Base-by-base conservation (phyloP, 1,140 invertebrate species). In the Macrostomum lignano region DNA sequence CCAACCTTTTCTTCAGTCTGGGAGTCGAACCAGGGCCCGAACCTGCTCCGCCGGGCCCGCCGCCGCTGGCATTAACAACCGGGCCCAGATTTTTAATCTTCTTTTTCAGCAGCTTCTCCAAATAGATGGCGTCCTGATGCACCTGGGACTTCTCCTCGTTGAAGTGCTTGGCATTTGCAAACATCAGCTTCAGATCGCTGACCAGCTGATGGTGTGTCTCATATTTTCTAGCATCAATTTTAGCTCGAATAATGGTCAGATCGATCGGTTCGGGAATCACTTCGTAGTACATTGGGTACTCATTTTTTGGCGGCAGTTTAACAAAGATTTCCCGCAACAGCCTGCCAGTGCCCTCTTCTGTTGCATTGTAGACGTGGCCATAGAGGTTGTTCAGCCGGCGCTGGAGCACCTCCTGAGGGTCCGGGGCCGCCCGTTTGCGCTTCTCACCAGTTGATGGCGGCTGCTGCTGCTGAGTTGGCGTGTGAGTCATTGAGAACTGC, bases 71-170 rank as follows among this genome's bases (percentile, higher is more conserved):
- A 35, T 36, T 15, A 46, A 44, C 2, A 39, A 25, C 37, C 46
- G 46, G 13, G 44, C 37, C 17, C 39, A 42, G 31, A 17, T 35
- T 35, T 19, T 69, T 70, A 1, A 81, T 62, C 53, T 75, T 79
- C 29, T 75, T 71, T 46, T 72, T 70, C 15, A 93, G 55, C 7
- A 75, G 67, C 45, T 69, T 69, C 49, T 91, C 79, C 17, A 93
- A 55, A 19, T 70, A 67, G 47, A 73, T 75, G 1, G 82, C 79
- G 62, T 93, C 82, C 46, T 82, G 73, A 45, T 82, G 86, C 43
- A 93, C 84, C 43, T 73, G 68, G 0, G 81, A 88, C 17, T 74
- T 72, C 57, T 88, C 81, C 58, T 91, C 82, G 52, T 94, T 94
- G 51, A 82, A 93, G 44, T 76, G 71, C 0, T 78, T 69, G 46